Evolutionary conservation across 2,888 invertebrate genomes (phyloP).

Genomic region (Crepidodera aurea): DNA sequence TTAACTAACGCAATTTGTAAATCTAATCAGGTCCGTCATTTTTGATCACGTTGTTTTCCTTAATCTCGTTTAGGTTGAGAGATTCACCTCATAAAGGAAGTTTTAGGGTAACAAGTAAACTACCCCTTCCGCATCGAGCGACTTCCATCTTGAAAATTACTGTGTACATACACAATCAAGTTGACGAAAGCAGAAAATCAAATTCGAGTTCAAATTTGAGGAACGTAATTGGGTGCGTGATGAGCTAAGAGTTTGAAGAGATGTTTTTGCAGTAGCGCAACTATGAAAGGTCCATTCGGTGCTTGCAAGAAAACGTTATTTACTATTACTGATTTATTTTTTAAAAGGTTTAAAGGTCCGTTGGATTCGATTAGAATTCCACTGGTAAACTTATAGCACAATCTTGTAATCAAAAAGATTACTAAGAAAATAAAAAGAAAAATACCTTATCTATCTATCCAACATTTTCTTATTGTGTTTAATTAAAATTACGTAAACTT

Average conservation of each 20-base stretch:
- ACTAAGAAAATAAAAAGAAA: too few relatives aligned
- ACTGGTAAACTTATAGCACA: too few relatives aligned
- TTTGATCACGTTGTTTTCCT: constrained; percentile 22
- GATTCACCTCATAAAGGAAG: constrained; percentile 22
- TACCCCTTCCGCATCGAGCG: constrained; percentile 13
- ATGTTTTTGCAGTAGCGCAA: not conserved
- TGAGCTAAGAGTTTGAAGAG: constrained; percentile 7
- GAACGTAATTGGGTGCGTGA: constrained; percentile 26
- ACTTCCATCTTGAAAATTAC: constrained; percentile 29
- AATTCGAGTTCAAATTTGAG: constrained; percentile 28
- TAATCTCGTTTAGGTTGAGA: constrained; percentile 15
- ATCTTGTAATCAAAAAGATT: too few relatives aligned
- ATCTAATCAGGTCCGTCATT: constrained; percentile 18
- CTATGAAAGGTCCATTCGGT: not conserved
- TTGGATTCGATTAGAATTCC: too few relatives aligned
- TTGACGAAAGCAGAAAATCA: constrained; percentile 30
- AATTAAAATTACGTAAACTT: too few relatives aligned
- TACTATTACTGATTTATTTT: too few relatives aligned
- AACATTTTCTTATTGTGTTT: too few relatives aligned
- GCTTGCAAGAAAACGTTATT: too few relatives aligned
- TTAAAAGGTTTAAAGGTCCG: too few relatives aligned
- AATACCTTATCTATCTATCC: too few relatives aligned
- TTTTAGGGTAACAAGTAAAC: constrained; percentile 24
- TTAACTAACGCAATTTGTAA: constrained; percentile 19
- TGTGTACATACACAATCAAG: constrained; percentile 29